phyloP scores from a whole-genome alignment of 2,797 vertebrate genomes.

The Falco berigora region DNA sequence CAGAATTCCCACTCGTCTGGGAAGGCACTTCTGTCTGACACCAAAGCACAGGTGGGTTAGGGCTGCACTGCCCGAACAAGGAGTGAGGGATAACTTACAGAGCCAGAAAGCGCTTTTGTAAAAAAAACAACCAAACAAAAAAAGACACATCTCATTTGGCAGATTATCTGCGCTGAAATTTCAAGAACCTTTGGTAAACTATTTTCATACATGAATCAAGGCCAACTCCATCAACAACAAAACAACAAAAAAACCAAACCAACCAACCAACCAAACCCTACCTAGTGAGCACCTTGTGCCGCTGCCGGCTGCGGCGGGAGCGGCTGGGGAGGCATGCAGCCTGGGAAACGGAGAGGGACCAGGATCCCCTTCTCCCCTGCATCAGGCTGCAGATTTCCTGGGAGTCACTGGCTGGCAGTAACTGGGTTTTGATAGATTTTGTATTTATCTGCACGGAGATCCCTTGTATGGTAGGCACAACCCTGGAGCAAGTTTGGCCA shows the following conservation, averaged over 20 bases:
- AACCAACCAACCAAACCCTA: too few species aligned
- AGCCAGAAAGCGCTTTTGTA: neutral
- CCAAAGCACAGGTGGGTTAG: neutral
- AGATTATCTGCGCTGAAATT: conserved; percentile 8
- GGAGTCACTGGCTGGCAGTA: neutral
- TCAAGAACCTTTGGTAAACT: conserved; percentile 18
- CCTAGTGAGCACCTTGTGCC: too few species aligned
- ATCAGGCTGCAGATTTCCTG: neutral
- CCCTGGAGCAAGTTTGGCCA: neutral
- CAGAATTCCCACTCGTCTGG: neutral
- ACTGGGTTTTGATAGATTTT: neutral
- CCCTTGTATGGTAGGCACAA: neutral
- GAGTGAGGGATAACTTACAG: neutral
- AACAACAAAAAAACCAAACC: neutral
- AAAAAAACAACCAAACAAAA: too few species aligned
- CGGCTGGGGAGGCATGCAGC: neutral
- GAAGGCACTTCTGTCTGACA: neutral
- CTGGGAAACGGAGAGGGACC: neutral
- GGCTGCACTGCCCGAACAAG: neutral
- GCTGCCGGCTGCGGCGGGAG: too few species aligned
- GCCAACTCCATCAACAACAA: neutral
- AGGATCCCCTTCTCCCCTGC: neutral
- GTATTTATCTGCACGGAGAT: neutral
- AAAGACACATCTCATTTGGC: neutral
- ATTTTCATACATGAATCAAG: conserved; percentile 16